Base-by-base conservation (phyloP, 2,113 vertebrate species). In the Murina feae region DNA sequence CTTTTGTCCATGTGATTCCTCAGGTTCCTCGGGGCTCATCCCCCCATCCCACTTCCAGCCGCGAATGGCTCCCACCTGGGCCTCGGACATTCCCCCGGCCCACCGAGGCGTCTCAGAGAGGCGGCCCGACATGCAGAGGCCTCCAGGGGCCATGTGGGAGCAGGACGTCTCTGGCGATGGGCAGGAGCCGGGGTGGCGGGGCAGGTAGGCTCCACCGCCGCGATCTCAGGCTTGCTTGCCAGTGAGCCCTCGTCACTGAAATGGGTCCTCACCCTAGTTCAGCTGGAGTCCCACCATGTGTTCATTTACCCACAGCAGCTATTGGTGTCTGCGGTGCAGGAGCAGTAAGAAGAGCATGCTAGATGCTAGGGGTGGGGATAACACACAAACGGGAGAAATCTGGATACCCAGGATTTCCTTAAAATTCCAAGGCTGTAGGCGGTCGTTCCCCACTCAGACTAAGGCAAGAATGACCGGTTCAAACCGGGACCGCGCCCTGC, bases 31-130 rank as follows among this genome's bases (percentile, higher is more conserved):
- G 25, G 85, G 95, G 37, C 83, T 98, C 83, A 96, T 98, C 32
- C 98, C 97, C 10, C 98, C 98, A 21, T 98, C 98, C 25, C 97
- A 98, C 88, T 98, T 98, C 93, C 95, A 97, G n/a, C 42, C 92
- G 8, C 89, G 95, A 74, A 92, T 79, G 95, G 80, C 96, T 63
- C 90, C 96, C 9, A 35, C 72, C 6, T 96, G 97, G 96, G 85
- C 79, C 35, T 78, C 96, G 88, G 85, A 95, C 68, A 39, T 63
- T 28, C 14, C 91, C 23, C 71, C 21, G 44, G 51, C 47, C 55
- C 51, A 74, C 88, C 94, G 81, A 21, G 91, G 89, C 68, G 65
- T 85, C 37, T 58, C 86, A 28, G 94, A 97, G 86, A 97, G 96
- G 79, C 42, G 13, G 17, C 39, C n/a, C 37, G 96, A 97, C 72